phyloP scores from a whole-genome alignment of 2,113 vertebrate genomes.

The Rhea pennata region DNA sequence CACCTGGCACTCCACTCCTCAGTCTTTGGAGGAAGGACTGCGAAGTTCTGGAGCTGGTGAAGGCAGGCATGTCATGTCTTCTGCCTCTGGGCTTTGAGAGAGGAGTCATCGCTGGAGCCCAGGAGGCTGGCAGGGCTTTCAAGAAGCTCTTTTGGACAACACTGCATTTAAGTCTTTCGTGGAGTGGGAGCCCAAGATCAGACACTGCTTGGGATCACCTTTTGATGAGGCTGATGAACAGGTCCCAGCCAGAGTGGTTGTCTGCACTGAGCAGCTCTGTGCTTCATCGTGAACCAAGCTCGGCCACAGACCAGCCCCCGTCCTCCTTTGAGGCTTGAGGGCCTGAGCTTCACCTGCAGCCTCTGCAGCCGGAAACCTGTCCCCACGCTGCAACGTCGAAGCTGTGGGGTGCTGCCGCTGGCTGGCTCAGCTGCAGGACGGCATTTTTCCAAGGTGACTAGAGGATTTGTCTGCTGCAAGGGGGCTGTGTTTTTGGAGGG shows the following conservation, averaged over 20 bases:
- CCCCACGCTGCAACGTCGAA: background rate
- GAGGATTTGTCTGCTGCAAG: background rate
- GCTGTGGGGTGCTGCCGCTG: too few species aligned
- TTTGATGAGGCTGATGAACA: background rate
- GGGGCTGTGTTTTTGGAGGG: rapidly evolving
- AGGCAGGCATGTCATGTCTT: background rate
- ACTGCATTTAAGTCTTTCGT: background rate
- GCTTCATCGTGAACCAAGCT: too few species aligned
- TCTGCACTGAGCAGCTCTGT: too few species aligned
- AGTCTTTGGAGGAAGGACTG: background rate
- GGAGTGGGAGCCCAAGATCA: rapidly evolving
- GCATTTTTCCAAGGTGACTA: background rate
- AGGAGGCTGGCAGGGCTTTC: background rate
- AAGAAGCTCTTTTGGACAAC: background rate
- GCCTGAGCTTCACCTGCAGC: too few species aligned
- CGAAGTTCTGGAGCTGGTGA: background rate
- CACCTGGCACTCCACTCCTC: background rate
- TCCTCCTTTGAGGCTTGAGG: background rate
- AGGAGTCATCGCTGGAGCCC: background rate
- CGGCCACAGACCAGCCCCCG: rapidly evolving
- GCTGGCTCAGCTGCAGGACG: background rate
- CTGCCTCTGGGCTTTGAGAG: background rate
- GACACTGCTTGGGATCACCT: background rate
- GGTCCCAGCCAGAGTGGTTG: background rate
- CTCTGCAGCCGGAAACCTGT: too few species aligned